phyloP scores from a whole-genome alignment of 1,140 invertebrate species.

The Drosophila setifemur region DNA sequence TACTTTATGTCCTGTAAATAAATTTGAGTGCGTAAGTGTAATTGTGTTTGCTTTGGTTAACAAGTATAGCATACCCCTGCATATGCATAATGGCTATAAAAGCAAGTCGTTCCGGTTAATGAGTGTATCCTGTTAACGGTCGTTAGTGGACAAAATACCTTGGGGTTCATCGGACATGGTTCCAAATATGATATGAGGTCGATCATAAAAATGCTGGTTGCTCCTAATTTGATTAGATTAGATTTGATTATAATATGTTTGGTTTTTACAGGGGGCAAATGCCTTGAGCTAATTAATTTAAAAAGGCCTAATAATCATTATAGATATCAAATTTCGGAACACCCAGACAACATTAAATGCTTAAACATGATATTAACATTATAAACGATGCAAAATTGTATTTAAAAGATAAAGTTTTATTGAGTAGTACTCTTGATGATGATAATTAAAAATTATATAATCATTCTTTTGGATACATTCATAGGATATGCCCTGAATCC shows the following conservation, averaged over 20 bases:
- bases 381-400: too few relatives aligned
- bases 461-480: too few relatives aligned
- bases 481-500: too few relatives aligned
- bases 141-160: slow-evolving; percentile 21
- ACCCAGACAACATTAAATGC: too few relatives aligned
- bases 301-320: too few relatives aligned
- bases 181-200: slow-evolving; percentile 15
- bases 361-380: too few relatives aligned
- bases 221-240: slow-evolving; percentile 17
- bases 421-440: too few relatives aligned
- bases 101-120: slow-evolving; percentile 45
- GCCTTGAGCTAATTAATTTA: slow-evolving; percentile 1
- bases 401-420: too few relatives aligned
- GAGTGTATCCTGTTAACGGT: slow-evolving; percentile 33
- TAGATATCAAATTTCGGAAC: too few relatives aligned
- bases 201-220: slow-evolving; percentile 9
- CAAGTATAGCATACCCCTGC: slow-evolving; percentile 20
- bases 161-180: slow-evolving; percentile 6
- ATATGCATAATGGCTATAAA: slow-evolving; percentile 37
- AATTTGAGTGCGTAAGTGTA: slow-evolving; percentile 53
- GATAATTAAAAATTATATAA: too few relatives aligned
- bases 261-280: neutral
- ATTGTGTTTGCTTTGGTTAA: slow-evolving; percentile 60
- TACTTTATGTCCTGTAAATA: slow-evolving; percentile 67
- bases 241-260: neutral